phyloP scores from a whole-genome alignment of 2,888 invertebrate genomes.

The Eudasyphora cyanicolor region DNA sequence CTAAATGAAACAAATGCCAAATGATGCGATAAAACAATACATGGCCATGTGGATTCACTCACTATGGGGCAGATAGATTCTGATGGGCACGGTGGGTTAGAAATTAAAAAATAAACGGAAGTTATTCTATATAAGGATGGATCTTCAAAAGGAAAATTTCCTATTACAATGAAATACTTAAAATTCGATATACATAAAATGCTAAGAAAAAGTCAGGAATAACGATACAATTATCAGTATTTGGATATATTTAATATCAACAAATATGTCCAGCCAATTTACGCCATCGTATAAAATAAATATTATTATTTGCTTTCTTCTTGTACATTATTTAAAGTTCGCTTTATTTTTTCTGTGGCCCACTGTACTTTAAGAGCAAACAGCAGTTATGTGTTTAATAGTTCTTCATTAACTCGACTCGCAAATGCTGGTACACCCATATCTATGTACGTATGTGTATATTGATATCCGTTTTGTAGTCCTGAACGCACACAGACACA shows the following conservation, averaged over 20 bases:
- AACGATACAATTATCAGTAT: too few relatives aligned
- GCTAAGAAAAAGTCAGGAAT: too few relatives aligned
- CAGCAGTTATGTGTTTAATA: slow-evolving; percentile 7
- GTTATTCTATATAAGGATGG: too few relatives aligned
- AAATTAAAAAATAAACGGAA: neutral
- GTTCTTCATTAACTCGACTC: slow-evolving; percentile 15
- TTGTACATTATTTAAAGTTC: too few relatives aligned
- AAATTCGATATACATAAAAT: too few relatives aligned
- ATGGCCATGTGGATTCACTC: neutral
- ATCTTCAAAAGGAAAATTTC: too few relatives aligned
- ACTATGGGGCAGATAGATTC: neutral
- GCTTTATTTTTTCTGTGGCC: neutral
- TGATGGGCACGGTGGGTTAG: neutral
- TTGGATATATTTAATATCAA: too few relatives aligned
- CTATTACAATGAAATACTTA: too few relatives aligned
- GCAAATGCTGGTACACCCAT: slow-evolving; percentile 5
- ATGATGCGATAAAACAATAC: slow-evolving; percentile 30
- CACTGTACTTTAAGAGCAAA: neutral
- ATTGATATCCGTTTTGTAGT: neutral
- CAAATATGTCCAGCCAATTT: too few relatives aligned
- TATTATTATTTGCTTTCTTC: too few relatives aligned
- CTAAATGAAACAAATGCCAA: slow-evolving; percentile 40
- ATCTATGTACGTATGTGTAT: too few relatives aligned
- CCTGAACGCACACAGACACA: neutral
- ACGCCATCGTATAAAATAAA: too few relatives aligned